Percentiles rank a stretch among this genome's conserved stretches.
phyloP scores from a whole-genome alignment of 2,113 vertebrate species.

The Cynoglossus semilaevis region DNA sequence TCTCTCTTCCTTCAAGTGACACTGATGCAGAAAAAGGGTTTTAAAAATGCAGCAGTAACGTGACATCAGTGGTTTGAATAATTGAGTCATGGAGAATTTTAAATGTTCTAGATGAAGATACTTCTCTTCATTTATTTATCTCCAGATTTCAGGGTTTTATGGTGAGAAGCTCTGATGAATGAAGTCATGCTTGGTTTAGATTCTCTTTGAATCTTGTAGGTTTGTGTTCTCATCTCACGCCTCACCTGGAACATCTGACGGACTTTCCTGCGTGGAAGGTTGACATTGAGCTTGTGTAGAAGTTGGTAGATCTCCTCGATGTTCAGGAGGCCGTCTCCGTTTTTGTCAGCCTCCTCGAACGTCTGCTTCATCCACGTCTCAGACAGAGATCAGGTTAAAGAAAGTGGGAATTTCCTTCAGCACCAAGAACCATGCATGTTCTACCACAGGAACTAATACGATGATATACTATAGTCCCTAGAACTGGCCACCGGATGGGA shows the following conservation, averaged over 20 bases:
- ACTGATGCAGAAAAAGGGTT: too few species aligned
- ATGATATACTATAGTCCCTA: background rate
- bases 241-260: conserved; percentile 98
- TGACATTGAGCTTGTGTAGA: conserved; percentile 97
- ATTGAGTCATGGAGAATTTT: too few species aligned
- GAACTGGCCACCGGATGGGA: too few species aligned
- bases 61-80: too few species aligned
- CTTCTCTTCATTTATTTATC: too few species aligned
- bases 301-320: conserved; percentile 97
- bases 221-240: conserved; percentile 6
- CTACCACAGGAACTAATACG: too few species aligned
- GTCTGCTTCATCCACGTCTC: conserved; percentile 95
- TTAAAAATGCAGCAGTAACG: too few species aligned
- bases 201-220: background rate
- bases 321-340: conserved; percentile 91
- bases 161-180: too few species aligned
- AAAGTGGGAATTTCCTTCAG: conserved; percentile 6
- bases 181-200: background rate
- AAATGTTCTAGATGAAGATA: too few species aligned
- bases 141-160: too few species aligned
- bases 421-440: background rate
- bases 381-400: conserved; percentile 74
- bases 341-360: conserved; percentile 96
- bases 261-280: conserved; percentile 93
- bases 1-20: too few species aligned